Evolutionary conservation across 1,140 invertebrate species (phyloP), one percentile per base, ranked within the genome.

Genomic region (Hypothenemus hampei): DNA sequence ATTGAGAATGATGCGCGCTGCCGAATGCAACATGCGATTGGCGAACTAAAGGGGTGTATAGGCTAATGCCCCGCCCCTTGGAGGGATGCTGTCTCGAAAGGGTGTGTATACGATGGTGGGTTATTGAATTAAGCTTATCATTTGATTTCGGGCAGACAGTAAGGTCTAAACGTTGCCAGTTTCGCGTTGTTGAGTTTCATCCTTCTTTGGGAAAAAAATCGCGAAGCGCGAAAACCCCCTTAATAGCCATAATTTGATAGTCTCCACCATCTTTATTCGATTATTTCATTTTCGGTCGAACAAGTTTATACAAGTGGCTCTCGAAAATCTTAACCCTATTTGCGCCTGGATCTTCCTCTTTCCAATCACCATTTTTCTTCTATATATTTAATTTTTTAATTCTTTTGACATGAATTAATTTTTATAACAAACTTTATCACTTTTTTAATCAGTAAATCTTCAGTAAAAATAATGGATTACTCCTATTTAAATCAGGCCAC

Each of bases 61-160:
- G 20, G 33, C 56, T 8, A n/a, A 6, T 24, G 20, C 36, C 55
- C 29, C 57, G 56, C 50, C 56, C 64, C 54, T 47, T 21, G 55
- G 41, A 56, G 53, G 57, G 47, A 44, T 44, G 39, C 40, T 44
- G 46, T 47, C 41, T 54, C 56, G 60, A 58, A 64, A 53, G 47
- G 49, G 58, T 61, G 36, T 49, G n/a, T n/a, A 50, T 43, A 50
- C 54, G 54, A 41, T n/a, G 54, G 54, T 44, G 43, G 61, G 77
- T 82, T 81, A 82, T 82, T 81, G 80, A 82, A 82, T 82, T 82
- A 82, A 79, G 78, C 78, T 81, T 80, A 82, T 82, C 81, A 82
- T 82, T 82, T 81, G 80, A 81, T 82, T 82, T 82, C 78, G 77
- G 72, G 76, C 74, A 75, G 73, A 76, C 74, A 76, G 76, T 77